Conservation (phyloP, 2,888 invertebrate species). For the Lathronympha strigana region DNA sequence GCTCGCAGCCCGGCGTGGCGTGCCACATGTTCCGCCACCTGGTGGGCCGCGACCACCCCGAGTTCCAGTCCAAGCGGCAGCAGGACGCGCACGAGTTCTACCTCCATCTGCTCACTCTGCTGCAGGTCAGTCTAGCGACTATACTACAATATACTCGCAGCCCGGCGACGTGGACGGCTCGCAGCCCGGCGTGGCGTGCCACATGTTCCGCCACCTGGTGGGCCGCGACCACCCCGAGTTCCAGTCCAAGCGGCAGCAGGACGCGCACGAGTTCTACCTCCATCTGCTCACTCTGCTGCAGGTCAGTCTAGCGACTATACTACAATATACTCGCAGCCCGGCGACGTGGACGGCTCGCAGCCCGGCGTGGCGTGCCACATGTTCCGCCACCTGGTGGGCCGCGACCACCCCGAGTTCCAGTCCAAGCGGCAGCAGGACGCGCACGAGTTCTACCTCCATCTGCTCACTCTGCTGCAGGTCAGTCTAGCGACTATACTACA, state of each 20-base stretch:
- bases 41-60: slow-evolving; percentile 95
- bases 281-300: slow-evolving; percentile 92
- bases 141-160: too few species aligned
- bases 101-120: slow-evolving; percentile 88
- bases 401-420: slow-evolving; percentile 96
- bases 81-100: slow-evolving; percentile 99
- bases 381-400: slow-evolving; percentile 96
- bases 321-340: too few species aligned
- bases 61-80: slow-evolving; percentile 96
- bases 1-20: too few species aligned
- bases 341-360: too few species aligned
- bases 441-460: slow-evolving; percentile 96
- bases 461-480: slow-evolving; percentile 74
- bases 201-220: slow-evolving; percentile 95
- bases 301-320: slow-evolving; percentile 67
- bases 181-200: slow-evolving; percentile 67
- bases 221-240: slow-evolving; percentile 97
- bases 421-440: slow-evolving; percentile 98
- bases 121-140: slow-evolving; percentile 14
- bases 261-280: slow-evolving; percentile 98
- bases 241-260: slow-evolving; percentile 97
- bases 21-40: slow-evolving; percentile 96
- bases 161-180: neutral
- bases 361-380: slow-evolving; percentile 94
- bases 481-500: too few species aligned